Evolutionary conservation across 2,113 vertebrate genomes (phyloP).

Genomic region (Labrus mixtus): DNA sequence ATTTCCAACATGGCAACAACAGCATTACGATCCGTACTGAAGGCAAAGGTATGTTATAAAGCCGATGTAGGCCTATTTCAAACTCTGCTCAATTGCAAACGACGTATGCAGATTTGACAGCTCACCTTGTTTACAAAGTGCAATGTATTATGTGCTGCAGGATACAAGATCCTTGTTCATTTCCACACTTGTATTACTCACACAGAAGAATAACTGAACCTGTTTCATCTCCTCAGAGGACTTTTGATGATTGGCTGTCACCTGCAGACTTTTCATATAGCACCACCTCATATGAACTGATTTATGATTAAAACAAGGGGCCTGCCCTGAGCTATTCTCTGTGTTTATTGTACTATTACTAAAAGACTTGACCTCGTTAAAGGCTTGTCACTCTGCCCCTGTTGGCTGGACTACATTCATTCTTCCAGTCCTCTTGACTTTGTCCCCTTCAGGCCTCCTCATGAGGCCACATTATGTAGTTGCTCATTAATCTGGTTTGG

Average conservation of each 20-base stretch:
- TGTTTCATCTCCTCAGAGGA: background rate
- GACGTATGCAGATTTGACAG: constrained; percentile 12
- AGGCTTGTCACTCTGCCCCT: background rate
- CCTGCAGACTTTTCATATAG: background rate
- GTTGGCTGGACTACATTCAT: background rate
- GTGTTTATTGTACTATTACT: background rate
- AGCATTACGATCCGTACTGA: constrained; percentile 73
- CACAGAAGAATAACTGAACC: background rate
- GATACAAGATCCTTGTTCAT: background rate
- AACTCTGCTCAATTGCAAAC: background rate
- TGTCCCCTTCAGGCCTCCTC: constrained; percentile 22
- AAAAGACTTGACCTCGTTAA: background rate
- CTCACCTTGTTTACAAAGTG: constrained; percentile 45
- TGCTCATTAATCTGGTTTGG: constrained; percentile 51
- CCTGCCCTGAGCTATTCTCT: no score
- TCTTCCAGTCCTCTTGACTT: constrained; percentile 37
- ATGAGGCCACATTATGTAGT: constrained; percentile 13
- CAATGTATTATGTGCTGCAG: constrained; percentile 24
- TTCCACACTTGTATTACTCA: background rate
- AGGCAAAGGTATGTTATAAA: constrained; percentile 74
- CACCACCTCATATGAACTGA: background rate
- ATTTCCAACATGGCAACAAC: constrained; percentile 75
- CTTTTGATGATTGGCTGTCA: background rate
- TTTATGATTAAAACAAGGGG: background rate
- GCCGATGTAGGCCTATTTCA: background rate